These are phyloP conservation scores for Myocastor coypus DNA, from an alignment of 2,113 vertebrate genomes.

Conservation along the genomic window DNA sequence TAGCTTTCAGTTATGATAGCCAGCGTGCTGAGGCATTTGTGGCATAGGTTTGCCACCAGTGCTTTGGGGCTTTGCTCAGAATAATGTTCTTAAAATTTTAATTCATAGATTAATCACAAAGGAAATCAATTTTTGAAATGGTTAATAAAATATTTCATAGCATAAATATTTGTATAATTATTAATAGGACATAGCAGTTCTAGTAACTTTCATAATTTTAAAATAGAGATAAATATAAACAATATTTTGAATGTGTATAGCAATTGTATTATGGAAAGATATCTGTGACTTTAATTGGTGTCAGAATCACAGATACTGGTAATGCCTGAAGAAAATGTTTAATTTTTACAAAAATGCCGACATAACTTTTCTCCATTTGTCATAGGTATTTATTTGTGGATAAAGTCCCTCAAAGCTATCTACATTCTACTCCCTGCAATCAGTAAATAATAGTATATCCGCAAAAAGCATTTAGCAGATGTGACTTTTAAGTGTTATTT, in stretches of 20 bases:
- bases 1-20: too few species aligned
- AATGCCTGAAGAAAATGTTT: background rate
- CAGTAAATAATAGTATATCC: background rate
- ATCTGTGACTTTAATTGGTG: background rate
- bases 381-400: background rate
- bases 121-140: slow-evolving; percentile 18
- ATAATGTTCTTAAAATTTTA: background rate
- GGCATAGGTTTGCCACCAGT: too few species aligned
- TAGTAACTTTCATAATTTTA: background rate
- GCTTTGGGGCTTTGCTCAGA: too few species aligned
- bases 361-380: background rate
- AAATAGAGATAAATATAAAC: background rate
- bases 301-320: background rate
- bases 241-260: background rate
- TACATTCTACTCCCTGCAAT: background rate
- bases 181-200: background rate
- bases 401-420: background rate
- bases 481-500: background rate
- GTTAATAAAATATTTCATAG: background rate
- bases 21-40: too few species aligned
- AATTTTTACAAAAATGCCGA: background rate
- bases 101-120: background rate
- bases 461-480: background rate
- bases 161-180: background rate
- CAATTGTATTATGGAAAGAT: background rate